A percentile compares a stretch with the other conserved stretches of the same genome.
Evolutionary conservation across 2,113 vertebrate species (phyloP).

Genomic region (Shinisaurus crocodilurus): DNA sequence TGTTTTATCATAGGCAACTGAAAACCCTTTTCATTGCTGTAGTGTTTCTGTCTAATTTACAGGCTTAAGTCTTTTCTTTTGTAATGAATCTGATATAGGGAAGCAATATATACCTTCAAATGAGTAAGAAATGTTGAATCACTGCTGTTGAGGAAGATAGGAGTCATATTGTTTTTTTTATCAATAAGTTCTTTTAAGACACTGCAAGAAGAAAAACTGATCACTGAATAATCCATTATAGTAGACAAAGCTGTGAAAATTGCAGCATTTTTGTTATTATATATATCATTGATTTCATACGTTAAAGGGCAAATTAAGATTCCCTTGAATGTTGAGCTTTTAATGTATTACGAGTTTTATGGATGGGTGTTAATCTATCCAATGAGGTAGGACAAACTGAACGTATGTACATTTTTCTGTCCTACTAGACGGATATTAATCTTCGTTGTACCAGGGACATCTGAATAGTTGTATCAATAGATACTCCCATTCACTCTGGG

Average conservation of each 20-base stretch:
- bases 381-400: not conserved
- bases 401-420: not conserved
- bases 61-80: not conserved
- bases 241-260: not conserved
- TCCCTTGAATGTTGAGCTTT: not conserved
- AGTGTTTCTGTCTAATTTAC: not conserved
- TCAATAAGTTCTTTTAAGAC: not conserved
- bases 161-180: not conserved
- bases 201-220: not conserved
- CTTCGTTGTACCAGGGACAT: slow-evolving; percentile 3
- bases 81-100: not conserved
- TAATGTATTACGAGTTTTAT: not conserved
- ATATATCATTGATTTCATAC: rapidly evolving
- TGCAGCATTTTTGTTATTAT: not conserved
- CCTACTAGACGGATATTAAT: not conserved
- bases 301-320: not conserved
- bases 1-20: slow-evolving; percentile 42
- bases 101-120: not conserved
- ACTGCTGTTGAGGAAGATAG: not conserved
- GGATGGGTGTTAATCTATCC: not conserved
- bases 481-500: not conserved
- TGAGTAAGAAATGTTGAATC: not conserved
- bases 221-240: not conserved
- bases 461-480: not conserved
- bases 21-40: rapidly evolving